A percentile compares a stretch with the other conserved stretches of the same genome.
Conservation (phyloP, 2,888 invertebrate species). For the Lapara coniferarum region DNA sequence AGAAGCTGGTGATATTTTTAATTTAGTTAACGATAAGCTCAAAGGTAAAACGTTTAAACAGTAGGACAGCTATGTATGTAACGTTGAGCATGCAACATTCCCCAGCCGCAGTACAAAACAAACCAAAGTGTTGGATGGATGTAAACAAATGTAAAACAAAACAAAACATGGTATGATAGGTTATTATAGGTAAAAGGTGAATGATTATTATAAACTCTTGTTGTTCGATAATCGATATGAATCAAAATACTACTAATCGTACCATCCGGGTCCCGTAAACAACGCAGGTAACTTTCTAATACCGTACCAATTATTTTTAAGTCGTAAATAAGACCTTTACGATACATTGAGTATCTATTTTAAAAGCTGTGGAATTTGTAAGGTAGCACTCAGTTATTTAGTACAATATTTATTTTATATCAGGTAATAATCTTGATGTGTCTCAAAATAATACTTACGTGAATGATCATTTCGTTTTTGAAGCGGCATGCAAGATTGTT, state of each 20-base stretch:
- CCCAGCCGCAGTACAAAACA: constrained; percentile 80
- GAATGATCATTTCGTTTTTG: constrained; percentile 88
- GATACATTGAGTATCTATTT: constrained; percentile 5
- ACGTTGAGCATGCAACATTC: constrained; percentile 78
- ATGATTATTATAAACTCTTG: constrained; percentile 26
- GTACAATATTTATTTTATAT: constrained; percentile 39
- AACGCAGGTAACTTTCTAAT: constrained; percentile 15
- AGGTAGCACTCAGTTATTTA: constrained; percentile 43
- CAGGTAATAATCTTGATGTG: constrained; percentile 70
- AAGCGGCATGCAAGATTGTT: constrained; percentile 91
- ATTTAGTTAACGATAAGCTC: neutral
- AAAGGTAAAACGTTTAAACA: constrained; percentile 39
- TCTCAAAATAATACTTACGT: constrained; percentile 89
- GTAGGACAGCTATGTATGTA: constrained; percentile 39
- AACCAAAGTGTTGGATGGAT: constrained; percentile 78
- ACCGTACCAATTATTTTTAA: constrained; percentile 28
- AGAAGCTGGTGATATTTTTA: constrained; percentile 8
- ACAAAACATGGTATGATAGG: constrained; percentile 63
- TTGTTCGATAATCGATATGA: neutral
- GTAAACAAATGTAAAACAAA: constrained; percentile 62
- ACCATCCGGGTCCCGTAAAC: constrained; percentile 17
- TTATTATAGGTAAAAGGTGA: constrained; percentile 72
- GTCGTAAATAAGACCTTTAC: constrained; percentile 36
- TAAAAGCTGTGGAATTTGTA: constrained; percentile 22
- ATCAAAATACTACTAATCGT: constrained; percentile 5